Evolutionary conservation across 2,113 vertebrate species (phyloP).

Genomic region (Rallus limicola): DNA sequence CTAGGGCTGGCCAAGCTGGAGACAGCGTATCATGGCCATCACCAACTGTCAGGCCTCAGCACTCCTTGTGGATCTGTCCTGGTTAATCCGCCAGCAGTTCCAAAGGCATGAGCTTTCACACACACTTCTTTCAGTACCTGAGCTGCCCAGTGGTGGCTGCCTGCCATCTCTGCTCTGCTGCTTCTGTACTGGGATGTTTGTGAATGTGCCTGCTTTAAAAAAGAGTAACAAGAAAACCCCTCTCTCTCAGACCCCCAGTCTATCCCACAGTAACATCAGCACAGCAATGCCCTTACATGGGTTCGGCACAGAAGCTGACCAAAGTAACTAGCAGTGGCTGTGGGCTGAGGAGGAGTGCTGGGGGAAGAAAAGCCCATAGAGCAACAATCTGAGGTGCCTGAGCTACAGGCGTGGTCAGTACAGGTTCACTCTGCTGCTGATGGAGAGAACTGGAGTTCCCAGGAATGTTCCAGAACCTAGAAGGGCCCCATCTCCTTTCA

Average conservation of each 20-base stretch:
- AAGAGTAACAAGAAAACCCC: not conserved
- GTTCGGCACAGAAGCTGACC: not conserved
- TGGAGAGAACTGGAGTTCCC: not conserved
- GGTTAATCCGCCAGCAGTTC: not conserved
- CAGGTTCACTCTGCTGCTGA: not conserved
- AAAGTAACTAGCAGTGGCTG: not conserved
- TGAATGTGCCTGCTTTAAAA: not conserved
- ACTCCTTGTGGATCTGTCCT: not conserved
- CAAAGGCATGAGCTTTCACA: not conserved
- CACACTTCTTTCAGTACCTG: not conserved
- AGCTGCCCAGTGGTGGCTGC: not conserved
- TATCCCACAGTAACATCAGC: not conserved
- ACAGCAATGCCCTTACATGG: not conserved
- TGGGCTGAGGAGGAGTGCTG: no score
- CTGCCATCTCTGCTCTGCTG: not conserved
- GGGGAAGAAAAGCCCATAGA: not conserved
- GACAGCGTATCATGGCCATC: not conserved
- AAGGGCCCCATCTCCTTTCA: rapidly evolving
- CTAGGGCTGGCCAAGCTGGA: not conserved
- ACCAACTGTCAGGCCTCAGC: no score
- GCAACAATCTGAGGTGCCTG: not conserved
- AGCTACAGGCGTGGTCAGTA: not conserved
- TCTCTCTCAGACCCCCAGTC: not conserved
- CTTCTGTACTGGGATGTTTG: not conserved
- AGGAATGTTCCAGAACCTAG: not conserved